phyloP scores from a whole-genome alignment of 2,113 vertebrate species.

The Bujurquina vittata region DNA sequence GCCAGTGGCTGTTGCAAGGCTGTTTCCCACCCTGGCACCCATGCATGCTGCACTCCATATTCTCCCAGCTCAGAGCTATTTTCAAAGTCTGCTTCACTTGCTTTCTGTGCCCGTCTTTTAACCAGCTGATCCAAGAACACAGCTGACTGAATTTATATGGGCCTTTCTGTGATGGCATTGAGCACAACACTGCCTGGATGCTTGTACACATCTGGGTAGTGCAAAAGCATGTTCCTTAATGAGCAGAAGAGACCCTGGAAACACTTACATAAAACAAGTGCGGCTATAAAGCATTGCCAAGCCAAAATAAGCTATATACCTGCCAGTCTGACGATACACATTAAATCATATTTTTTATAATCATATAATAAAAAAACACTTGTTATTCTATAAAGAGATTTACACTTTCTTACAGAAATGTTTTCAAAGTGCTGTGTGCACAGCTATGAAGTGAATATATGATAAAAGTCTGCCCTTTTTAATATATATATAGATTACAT shows the following conservation, averaged over 20 bases:
- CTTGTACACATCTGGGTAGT: conserved; percentile 66
- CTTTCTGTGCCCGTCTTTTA: conserved; percentile 41
- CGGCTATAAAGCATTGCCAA: conserved; percentile 6
- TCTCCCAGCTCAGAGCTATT: conserved; percentile 65
- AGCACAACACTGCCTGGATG: conserved; percentile 49
- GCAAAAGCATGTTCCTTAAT: conserved; percentile 66
- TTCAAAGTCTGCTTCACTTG: conserved; percentile 69
- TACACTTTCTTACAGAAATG: neutral
- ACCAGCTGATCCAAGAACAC: conserved; percentile 66
- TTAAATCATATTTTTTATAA: neutral
- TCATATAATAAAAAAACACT: neutral
- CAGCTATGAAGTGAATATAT: neutral
- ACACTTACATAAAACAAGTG: conserved; percentile 10
- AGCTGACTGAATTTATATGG: conserved; percentile 56
- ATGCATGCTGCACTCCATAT: conserved; percentile 40
- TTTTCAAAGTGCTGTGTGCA: neutral
- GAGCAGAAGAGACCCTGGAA: conserved; percentile 42
- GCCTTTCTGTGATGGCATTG: conserved; percentile 20
- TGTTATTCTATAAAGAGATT: neutral
- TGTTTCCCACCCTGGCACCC: conserved; percentile 29
- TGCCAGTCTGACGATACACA: neutral
- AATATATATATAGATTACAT: too few relatives aligned
- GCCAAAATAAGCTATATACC: neutral
- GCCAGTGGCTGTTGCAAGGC: conserved; percentile 57
- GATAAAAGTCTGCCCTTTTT: neutral